Evolutionary conservation across 2,888 invertebrate species (phyloP), one percentile per base, ranked within the genome.

Genomic region (Acanthosepion lycidas): DNA sequence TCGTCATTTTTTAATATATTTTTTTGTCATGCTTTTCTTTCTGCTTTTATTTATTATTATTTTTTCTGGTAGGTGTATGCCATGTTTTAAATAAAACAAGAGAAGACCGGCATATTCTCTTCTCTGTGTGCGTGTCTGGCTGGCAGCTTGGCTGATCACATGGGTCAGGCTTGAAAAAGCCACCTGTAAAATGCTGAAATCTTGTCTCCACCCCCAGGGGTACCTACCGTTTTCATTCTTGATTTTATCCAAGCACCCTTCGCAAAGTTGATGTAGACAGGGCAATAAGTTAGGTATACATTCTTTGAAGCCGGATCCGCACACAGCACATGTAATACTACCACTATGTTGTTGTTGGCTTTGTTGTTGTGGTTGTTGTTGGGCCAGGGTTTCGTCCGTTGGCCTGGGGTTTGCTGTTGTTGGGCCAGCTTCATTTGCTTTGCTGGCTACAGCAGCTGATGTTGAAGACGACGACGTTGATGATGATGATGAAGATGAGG

Each of bases 231-330:
- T 53, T 49, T 93, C 93, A 49, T 20, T n/a, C 93, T 93, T 93
- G 93, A 93, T 53, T 53, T 93, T 93, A 49, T 96, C 94, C 97
- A 97, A 96, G 97, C 97, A 96, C 98, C 98, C 94, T 96, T 97
- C 97, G 94, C 99, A 99, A 95, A 98, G 98, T 94, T 99, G 98
- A 97, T 99, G 99, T 96, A 99, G 98, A 97, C 99, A 99, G 97
- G 99, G 99, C 97, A 99, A 98, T 95, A 99, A 98, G 98, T 98
- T 99, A 78, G 99, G 98, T 94, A 98, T 98, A 91, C 96, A 96
- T 94, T 96, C 96, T 94, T 95, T 95, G 55, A 95, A 94, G 53
- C 95, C 94, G 91, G 95, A 94, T n/a, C 95, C 94, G 53, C 95
- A 95, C 33, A 95, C 53, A 48, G 93, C 53, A 93, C 93, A 93